Evolutionary conservation across 92 coral and sea anemone species (phyloP).

Genomic region (Porites divaricata): DNA sequence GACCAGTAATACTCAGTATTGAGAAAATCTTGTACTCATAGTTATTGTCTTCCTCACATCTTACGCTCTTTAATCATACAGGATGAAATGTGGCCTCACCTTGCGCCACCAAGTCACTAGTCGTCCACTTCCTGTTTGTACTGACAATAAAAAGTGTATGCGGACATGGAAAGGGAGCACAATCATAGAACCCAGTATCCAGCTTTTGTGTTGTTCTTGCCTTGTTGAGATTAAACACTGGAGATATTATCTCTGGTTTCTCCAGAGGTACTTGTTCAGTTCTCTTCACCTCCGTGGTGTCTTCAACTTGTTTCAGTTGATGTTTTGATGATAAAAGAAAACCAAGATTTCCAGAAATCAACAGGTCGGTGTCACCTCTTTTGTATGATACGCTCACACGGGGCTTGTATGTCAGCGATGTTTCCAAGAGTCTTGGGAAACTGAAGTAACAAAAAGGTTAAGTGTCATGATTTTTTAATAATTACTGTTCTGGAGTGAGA

Average conservation of each 20-base stretch:
- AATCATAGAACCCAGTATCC: constrained; percentile 85
- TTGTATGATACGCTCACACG: constrained; percentile 76
- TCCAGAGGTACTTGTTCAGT: constrained; percentile 59
- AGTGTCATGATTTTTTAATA: not conserved
- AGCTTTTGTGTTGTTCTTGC: constrained; percentile 57
- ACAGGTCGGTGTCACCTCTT: constrained; percentile 63
- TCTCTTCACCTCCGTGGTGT: constrained; percentile 47
- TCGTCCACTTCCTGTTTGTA: constrained; percentile 79
- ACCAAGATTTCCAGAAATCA: constrained; percentile 86
- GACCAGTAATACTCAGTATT: no score
- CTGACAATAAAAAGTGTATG: constrained; percentile 84
- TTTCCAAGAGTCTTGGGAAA: constrained; percentile 76
- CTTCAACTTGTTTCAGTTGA: constrained; percentile 66
- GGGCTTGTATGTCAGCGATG: constrained; percentile 85
- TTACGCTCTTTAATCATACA: no score
- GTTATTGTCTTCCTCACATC: no score
- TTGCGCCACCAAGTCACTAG: constrained; percentile 88
- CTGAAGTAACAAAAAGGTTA: constrained; percentile 34
- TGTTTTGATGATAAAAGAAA: constrained; percentile 82
- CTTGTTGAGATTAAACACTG: constrained; percentile 84
- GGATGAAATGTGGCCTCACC: constrained; percentile 49
- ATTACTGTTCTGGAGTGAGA: no score
- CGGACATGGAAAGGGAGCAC: constrained; percentile 81
- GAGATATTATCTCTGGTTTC: constrained; percentile 86
- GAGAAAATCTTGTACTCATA: no score